Evolutionary conservation across 2,888 invertebrate species (phyloP).

Genomic region (Cheilosia urbana): DNA sequence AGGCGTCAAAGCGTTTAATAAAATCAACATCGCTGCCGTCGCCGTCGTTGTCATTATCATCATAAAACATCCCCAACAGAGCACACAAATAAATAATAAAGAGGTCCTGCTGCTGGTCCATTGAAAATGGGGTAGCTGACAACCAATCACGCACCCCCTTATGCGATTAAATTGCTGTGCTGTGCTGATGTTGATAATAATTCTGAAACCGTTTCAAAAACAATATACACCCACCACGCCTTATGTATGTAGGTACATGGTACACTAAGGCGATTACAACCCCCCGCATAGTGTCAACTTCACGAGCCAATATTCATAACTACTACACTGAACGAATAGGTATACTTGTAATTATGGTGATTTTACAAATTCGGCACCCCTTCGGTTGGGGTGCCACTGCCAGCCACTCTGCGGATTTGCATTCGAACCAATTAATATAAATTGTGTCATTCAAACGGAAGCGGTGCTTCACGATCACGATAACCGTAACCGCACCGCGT

Average conservation of each 20-base stretch:
- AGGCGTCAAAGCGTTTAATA: slow-evolving; percentile 75
- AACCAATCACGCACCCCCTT: background rate
- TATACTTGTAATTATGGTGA: slow-evolving; percentile 69
- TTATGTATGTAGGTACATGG: too few relatives aligned
- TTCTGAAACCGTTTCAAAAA: slow-evolving; percentile 63
- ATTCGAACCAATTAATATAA: slow-evolving; percentile 75
- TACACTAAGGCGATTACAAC: slow-evolving; percentile 34
- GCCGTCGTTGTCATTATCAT: slow-evolving; percentile 38
- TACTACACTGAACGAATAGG: slow-evolving; percentile 4
- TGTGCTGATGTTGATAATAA: slow-evolving; percentile 48
- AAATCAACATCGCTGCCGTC: slow-evolving; percentile 43
- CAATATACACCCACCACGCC: slow-evolving; percentile 42
- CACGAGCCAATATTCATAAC: slow-evolving; percentile 60
- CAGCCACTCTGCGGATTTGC: slow-evolving; percentile 47
- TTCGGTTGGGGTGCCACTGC: background rate
- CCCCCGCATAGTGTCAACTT: slow-evolving; percentile 42
- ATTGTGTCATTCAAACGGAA: slow-evolving; percentile 74
- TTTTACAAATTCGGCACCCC: slow-evolving; percentile 67
- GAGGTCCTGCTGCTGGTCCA: slow-evolving; percentile 49
- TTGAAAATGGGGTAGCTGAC: slow-evolving; percentile 20
- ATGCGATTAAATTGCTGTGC: slow-evolving; percentile 32
- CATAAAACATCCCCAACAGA: slow-evolving; percentile 57
- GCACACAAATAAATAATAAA: slow-evolving; percentile 48
- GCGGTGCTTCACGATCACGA: slow-evolving; percentile 52
- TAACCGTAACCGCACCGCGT: slow-evolving; percentile 30